Conservation (phyloP, 37 sponge, comb jelly and placozoan species). For the Lycopodina hypogea region DNA sequence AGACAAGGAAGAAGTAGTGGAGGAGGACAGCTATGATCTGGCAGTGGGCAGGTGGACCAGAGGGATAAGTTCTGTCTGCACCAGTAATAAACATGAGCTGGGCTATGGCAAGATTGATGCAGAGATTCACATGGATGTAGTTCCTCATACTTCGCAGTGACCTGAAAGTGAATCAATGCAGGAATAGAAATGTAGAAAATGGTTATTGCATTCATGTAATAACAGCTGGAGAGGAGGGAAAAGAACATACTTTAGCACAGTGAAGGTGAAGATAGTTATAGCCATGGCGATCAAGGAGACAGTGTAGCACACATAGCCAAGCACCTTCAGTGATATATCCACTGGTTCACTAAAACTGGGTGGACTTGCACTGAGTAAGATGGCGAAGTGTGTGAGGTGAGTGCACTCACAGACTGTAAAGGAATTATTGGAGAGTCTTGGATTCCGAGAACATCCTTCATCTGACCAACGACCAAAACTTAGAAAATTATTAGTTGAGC, state of each 20-base stretch:
- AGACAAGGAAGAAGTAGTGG: constrained; percentile 55
- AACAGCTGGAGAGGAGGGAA: too few species aligned
- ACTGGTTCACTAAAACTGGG: not conserved
- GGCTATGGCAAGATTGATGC: constrained; percentile 41
- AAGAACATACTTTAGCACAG: constrained; percentile 3
- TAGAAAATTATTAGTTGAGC: too few species aligned
- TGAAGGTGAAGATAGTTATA: constrained; percentile 1
- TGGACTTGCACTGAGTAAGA: constrained; percentile 39
- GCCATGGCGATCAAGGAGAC: constrained; percentile 21
- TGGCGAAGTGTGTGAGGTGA: constrained; percentile 73
- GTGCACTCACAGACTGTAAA: constrained; percentile 49
- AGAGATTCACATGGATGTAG: constrained; percentile 65
- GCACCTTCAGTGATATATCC: constrained; percentile 1
- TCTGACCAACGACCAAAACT: too few species aligned
- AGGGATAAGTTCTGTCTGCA: constrained; percentile 10
- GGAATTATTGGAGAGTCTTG: not conserved
- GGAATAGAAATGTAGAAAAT: not conserved
- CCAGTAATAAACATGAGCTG: constrained; percentile 52
- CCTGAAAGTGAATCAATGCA: not conserved
- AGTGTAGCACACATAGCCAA: constrained; percentile 15
- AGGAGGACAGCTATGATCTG: constrained; percentile 41
- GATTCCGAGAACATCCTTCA: too few species aligned
- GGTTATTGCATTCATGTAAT: too few species aligned
- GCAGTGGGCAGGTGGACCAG: constrained; percentile 16
- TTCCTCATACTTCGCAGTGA: constrained; percentile 52